Evolutionary conservation across 2,888 invertebrate species (phyloP), one percentile per base, ranked within the genome.

Genomic region (Tubulanus polymorphus): DNA sequence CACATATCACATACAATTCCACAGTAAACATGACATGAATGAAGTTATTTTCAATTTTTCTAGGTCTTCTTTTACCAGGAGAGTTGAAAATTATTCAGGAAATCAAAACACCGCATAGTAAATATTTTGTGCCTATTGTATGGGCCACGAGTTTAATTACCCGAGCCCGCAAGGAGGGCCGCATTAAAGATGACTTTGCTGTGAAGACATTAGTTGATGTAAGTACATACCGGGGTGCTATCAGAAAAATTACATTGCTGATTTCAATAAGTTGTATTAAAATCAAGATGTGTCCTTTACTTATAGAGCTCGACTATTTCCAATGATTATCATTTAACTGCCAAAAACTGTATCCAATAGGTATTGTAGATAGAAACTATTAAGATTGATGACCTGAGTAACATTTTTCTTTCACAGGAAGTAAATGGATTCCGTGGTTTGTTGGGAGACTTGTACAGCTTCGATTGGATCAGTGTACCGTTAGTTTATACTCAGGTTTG

Each of bases 181-280:
- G 82, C 57, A 81, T 85, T 37, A 79, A 82, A 28, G 85, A 83
- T 20, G 93, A 94, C 78, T 93, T 92, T 73, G 92, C 93, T 0
- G 91, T 93, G 0, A 91, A 93, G 76, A 93, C 93, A 3, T 86
- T 94, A 60, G 86, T 91, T 64, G 91, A 91, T 67, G 78, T 76
- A 57, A 54, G 60, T 54, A n/a, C n/a, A n/a, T n/a, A n/a, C n/a
- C n/a, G n/a, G n/a, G n/a, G n/a, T n/a, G n/a, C n/a, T n/a, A n/a
- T n/a, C n/a, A n/a, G n/a, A n/a, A n/a, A n/a, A n/a, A n/a, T n/a
- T n/a, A n/a, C n/a, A n/a, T n/a, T n/a, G n/a, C n/a, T n/a, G n/a
- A n/a, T n/a, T n/a, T n/a, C n/a, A n/a, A n/a, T n/a, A n/a, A n/a
- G n/a, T n/a, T n/a, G n/a, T n/a, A n/a, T n/a, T n/a, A n/a, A n/a